Evolutionary conservation across 2,888 invertebrate genomes (phyloP), one percentile per base, ranked within the genome.

Genomic region (Parapristionchus giblindavisi): DNA sequence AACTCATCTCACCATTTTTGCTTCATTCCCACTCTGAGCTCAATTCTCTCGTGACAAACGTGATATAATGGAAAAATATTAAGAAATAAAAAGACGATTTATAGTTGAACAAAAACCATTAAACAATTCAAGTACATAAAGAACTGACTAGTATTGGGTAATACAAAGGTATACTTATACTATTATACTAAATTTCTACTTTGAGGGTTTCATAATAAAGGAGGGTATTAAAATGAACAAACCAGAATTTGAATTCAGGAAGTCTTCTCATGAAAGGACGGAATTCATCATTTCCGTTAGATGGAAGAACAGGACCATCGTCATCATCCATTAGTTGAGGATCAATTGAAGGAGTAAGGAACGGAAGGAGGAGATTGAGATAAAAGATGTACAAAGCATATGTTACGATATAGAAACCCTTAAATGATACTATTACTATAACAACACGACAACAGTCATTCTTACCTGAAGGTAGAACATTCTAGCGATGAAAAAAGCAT

Each of bases 381-480:
- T 99, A 95, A 90, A 98, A 99, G 89, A 99, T 99, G 85, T 98
- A 98, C 89, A 99, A 91, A 40, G 96, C 99, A 90, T 99, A 99
- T 84, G 97, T 96, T 78, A 99, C 93, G 87, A 99, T 99, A 89
- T 99, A 99, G 96, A 98, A 99, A 84, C 99, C 99, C 94, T 99
- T 73, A 75, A 85, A n/a, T n/a, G n/a, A n/a, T n/a, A n/a, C n/a
- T n/a, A n/a, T n/a, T n/a, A n/a, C n/a, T n/a, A n/a, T n/a, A n/a
- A n/a, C n/a, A n/a, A n/a, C n/a, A n/a, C n/a, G n/a, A n/a, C n/a
- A n/a, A n/a, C n/a, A n/a, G n/a, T n/a, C 32, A 73, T 61, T 52
- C 17, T 32, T 75, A 87, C 87, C 81, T 88, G 86, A 38, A 87
- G 71, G 56, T 79, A 80, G 52, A 87, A 40, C 60, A 88, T 83